Conservation (phyloP, 2,888 invertebrate genomes). For the Lumbricus terrestris region DNA sequence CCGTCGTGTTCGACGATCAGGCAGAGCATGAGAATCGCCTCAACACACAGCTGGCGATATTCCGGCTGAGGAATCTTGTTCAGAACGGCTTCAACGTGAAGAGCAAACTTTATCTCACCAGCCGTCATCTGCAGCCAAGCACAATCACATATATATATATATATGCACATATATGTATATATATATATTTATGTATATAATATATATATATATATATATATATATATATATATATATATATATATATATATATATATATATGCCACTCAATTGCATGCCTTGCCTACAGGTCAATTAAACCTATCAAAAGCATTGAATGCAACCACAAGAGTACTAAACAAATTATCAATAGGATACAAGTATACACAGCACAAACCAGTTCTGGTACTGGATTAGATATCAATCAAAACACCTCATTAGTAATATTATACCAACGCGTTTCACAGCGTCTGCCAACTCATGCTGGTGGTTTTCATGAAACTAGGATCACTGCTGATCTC, state of each 20-base stretch:
- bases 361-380: too few species aligned
- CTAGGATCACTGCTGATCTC: neutral
- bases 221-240: too few species aligned
- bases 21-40: constrained; percentile 93
- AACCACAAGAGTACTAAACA: neutral
- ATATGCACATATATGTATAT: too few species aligned
- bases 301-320: neutral
- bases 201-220: too few species aligned
- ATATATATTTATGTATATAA: too few species aligned
- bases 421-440: neutral
- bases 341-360: neutral
- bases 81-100: constrained; percentile 92
- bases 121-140: constrained; percentile 78
- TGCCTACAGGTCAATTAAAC: neutral
- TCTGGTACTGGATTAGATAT: too few species aligned
- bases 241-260: too few species aligned
- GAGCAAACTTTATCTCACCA: constrained; percentile 94
- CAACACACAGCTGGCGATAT: constrained; percentile 90
- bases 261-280: neutral
- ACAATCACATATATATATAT: too few species aligned
- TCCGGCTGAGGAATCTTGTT: constrained; percentile 98
- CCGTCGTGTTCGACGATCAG: constrained; percentile 66
- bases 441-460: neutral
- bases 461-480: neutral
- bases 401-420: too few species aligned